Evolutionary conservation across 2,113 vertebrate species (phyloP), one percentile per base, ranked within the genome.

Genomic region (Pelvicachromis taeniatus): DNA sequence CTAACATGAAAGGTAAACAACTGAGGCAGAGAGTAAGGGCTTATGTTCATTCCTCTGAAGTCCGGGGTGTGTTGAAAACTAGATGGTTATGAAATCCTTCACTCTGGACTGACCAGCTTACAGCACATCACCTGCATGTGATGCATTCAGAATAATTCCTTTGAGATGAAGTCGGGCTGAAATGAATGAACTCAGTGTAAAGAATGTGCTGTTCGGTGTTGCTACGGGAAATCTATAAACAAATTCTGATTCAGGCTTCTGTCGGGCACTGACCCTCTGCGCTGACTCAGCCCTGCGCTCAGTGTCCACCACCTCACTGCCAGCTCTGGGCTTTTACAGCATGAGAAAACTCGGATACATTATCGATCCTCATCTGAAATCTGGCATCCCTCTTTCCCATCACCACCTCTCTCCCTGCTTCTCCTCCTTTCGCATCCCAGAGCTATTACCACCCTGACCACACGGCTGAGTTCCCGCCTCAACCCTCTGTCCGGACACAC

Each of bases 281-380:
- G 85, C 80, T 85, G 88, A 91, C 77, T 88, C 85, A 86, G 77
- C 77, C 33, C 31, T 54, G 23, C 7, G 11, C 38, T n/a, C 52
- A 70, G 4, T 52, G 50, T 45, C 45, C 31, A 59, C 13, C 50
- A 17, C 33, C 21, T 78, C 58, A 19, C 48, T 38, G n/a, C 58
- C 77, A 21, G 29, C 6, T 16, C 16, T 26, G 2, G 48, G 21
- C 42, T 81, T 82, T 77, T 11, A 68, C 21, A 48, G 31, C 31
- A 61, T 70, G 48, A 54, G 23, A 31, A 38, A 58, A 45, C 35
- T 13, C 70, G 78, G 48, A 68, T 40, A 80, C 55, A 33, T n/a
- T n/a, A 52, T 50, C 0, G 26, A 75, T 75, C 10, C 80, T 42
- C 10, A 26, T 77, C 54, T 87, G 85, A 65, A 86, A 87, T 87